Base-by-base conservation (phyloP, 2,888 invertebrate species). In the Pseudococcus longispinus region DNA sequence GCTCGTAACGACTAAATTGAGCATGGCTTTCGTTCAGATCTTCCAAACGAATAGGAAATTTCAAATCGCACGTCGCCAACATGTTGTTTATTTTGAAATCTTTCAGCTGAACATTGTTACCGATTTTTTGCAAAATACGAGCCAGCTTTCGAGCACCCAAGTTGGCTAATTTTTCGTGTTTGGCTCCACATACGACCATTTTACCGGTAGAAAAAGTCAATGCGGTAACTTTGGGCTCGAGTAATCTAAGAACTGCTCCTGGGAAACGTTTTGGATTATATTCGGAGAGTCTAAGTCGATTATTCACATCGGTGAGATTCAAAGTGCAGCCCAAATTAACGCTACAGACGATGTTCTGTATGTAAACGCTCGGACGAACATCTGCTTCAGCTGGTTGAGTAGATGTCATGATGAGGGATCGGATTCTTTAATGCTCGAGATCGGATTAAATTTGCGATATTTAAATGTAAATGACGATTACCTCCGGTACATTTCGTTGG, bases 231-330 rank as follows among this genome's bases (percentile, higher is more conserved):
- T 95, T 92, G 0, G 96, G 96, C 88, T 95, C 95, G 85, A 95
- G 91, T 90, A 96, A 94, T 90, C 95, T 93, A 96, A 96, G 96
- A 0, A 96, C 94, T 20, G 96, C 93, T 15, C 96, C 96, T 89
- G 95, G 94, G 90, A 96, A 96, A 89, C 96, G 92, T 8, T 94
- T 93, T 11, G 96, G 96, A 90, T 95, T 95, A 89, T 96, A 96
- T 91, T 96, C 96, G 0, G 96, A 95, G 91, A 95, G 96, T 88
- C 96, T 92, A 4, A 96, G 96, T 85, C 95, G 93, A 88, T 94
- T 94, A 90, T 96, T 96, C 87, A 96, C 95, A 88, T 93, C 93
- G 89, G 94, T 92, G 51, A 96, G 91, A 90, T 95, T 93, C 87
- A 96, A 91, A 90, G 94, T 93, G 90, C 95, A 94, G 23, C 93